Percentiles rank a stretch among this genome's conserved stretches.
Evolutionary conservation across 2,888 invertebrate species (phyloP).

Genomic region (Podabrus alpinus): DNA sequence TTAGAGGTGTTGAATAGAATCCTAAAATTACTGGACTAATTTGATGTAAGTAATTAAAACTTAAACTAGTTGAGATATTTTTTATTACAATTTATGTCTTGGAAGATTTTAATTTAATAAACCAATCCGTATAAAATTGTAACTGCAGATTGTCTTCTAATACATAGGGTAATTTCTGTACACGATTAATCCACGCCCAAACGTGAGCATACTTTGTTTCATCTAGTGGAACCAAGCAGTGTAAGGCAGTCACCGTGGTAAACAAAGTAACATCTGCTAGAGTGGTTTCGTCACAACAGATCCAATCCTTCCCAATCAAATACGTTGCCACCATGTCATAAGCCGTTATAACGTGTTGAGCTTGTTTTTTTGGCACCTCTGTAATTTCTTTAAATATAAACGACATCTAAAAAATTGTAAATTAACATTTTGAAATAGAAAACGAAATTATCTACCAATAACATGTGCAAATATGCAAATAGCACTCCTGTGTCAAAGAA

Average conservation of each 20-base stretch:
- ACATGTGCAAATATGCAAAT: constrained; percentile 55
- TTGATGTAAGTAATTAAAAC: neutral
- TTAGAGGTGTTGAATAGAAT: too few relatives aligned
- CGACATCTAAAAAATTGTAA: neutral
- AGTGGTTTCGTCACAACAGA: neutral
- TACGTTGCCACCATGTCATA: neutral
- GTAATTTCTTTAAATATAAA: neutral
- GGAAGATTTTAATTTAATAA: too few relatives aligned
- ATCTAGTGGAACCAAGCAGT: neutral
- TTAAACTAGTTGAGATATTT: neutral
- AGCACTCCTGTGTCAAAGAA: constrained; percentile 60
- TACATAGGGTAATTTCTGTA: neutral
- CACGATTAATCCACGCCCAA: neutral
- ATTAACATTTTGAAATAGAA: neutral
- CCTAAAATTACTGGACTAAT: too few relatives aligned
- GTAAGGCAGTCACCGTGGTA: neutral
- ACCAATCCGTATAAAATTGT: neutral
- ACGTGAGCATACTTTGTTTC: neutral
- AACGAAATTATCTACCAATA: constrained; percentile 54
- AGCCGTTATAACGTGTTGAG: neutral
- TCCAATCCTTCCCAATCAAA: neutral
- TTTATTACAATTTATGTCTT: neutral
- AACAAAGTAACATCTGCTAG: neutral
- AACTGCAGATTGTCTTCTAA: neutral
- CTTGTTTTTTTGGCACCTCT: neutral